A percentile compares a stretch with the other conserved stretches of the same genome.
These are phyloP conservation scores for Phoenoteleia sp. DNA, from an alignment of 2,888 invertebrate genomes.

Conservation along the genomic window DNA sequence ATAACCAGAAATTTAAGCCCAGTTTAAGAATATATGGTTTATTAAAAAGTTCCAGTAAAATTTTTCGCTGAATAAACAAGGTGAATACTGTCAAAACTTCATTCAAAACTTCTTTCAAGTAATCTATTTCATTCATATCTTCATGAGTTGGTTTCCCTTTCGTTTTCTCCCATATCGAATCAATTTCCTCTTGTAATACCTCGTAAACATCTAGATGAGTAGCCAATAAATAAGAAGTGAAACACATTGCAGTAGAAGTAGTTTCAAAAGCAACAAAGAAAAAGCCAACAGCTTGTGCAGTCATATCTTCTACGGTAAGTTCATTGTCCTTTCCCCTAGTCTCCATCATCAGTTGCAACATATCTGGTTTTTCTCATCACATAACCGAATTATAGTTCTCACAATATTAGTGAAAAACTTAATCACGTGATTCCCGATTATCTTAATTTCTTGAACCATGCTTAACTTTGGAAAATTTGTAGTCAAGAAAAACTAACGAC, in stretches of 20 bases:
- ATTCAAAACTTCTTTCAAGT: conserved; percentile 87
- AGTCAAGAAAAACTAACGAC: conserved; percentile 56
- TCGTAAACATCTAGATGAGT: conserved; percentile 77
- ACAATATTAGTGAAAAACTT: conserved; percentile 75
- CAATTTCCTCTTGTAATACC: conserved; percentile 81
- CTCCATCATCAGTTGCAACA: conserved; percentile 89
- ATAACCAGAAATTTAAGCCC: conserved; percentile 80
- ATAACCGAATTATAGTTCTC: conserved; percentile 68
- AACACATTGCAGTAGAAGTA: conserved; percentile 77
- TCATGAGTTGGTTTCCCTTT: conserved; percentile 85
- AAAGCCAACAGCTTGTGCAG: conserved; percentile 79
- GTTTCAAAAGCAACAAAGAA: conserved; percentile 81
- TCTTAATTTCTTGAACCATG: conserved; percentile 50
- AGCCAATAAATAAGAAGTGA: conserved; percentile 77
- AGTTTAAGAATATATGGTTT: conserved; percentile 81
- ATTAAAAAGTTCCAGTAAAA: conserved; percentile 81
- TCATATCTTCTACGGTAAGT: conserved; percentile 83
- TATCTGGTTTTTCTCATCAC: conserved; percentile 86
- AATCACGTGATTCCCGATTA: conserved; percentile 57
- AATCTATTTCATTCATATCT: conserved; percentile 86
- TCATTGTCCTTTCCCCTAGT: conserved; percentile 74
- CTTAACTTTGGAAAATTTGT: conserved; percentile 69
- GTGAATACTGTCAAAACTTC: conserved; percentile 81
- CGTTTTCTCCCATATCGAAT: conserved; percentile 75
- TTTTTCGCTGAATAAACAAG: conserved; percentile 78